Evolutionary conservation across 37 sponge, comb jelly and placozoan species (phyloP), one percentile per base, ranked within the genome.

Genomic region (Aplysina aerophoba): DNA sequence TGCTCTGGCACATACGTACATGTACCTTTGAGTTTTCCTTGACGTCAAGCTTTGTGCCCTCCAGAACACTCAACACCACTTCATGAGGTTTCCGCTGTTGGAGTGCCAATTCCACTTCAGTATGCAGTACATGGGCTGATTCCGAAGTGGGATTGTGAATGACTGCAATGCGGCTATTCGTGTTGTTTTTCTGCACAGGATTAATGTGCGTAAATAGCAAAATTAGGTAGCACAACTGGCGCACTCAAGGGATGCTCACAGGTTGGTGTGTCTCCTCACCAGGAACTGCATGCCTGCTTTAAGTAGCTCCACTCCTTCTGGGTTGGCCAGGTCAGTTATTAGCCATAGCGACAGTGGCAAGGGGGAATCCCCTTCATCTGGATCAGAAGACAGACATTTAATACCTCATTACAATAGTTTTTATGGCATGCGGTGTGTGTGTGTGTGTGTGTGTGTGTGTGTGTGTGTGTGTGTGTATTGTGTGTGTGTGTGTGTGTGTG

Each of bases 401-500:
- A 1, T 17, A 71, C 25, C 19, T 58, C 19, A 19, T 58, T 15
- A 65, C 25, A 12, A 65, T 17, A 65, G 16, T 31, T 65, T 31
- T n/a, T n/a, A n/a, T n/a, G n/a, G n/a, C n/a, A n/a, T n/a, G 36
- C 1, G 1, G 0, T 0, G 28, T 28, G 4, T 13, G 2, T 28
- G 65, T 28, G 27, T 28, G 65, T 27, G 65, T 63, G 28, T 63
- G 24, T 63, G 65, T 63, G 65, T 63, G 65, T 63, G 65, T 63
- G 65, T 63, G 65, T 63, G 65, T 63, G 65, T 63, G 65, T 63
- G 65, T 63, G 65, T 63, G 65, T 63, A 12, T 63, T 63, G 65
- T 63, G 65, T 63, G 65, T 63, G 65, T 63, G 65, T 63, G 65
- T 63, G 65, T 63, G 65, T 63, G 65, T 63, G 65, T 63, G 50